Evolutionary conservation across 2,888 invertebrate genomes (phyloP).

Genomic region (Ypsolopha sequella): DNA sequence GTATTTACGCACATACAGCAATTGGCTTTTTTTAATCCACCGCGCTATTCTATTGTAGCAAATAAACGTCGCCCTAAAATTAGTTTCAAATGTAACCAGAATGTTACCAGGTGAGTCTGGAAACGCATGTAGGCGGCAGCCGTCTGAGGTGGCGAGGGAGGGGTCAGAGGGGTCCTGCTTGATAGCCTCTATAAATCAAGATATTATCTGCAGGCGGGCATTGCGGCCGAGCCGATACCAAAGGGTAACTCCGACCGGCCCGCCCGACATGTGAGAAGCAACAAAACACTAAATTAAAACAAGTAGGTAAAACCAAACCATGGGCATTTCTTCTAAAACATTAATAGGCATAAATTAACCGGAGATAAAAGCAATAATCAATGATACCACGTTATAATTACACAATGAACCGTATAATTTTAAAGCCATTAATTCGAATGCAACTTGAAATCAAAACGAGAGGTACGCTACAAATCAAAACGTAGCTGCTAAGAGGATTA

Average conservation of each 20-base stretch:
- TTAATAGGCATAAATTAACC: slow-evolving; percentile 32
- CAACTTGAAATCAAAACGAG: slow-evolving; percentile 62
- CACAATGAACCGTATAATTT: slow-evolving; percentile 55
- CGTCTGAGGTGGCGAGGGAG: slow-evolving; percentile 9
- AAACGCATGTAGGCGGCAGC: neutral
- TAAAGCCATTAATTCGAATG: slow-evolving; percentile 63
- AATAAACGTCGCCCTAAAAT: too few species aligned
- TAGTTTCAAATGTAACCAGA: neutral
- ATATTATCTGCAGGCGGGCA: slow-evolving; percentile 58
- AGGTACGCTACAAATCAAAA: slow-evolving; percentile 59
- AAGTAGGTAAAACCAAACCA: neutral
- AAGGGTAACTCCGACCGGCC: slow-evolving; percentile 44
- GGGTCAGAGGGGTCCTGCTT: slow-evolving; percentile 18
- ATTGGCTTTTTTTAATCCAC: too few species aligned
- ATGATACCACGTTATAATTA: slow-evolving; percentile 54
- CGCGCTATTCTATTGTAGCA: too few species aligned
- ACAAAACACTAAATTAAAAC: slow-evolving; percentile 8
- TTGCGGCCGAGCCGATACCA: slow-evolving; percentile 44
- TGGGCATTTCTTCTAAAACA: slow-evolving; percentile 7
- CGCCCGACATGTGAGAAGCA: slow-evolving; percentile 18
- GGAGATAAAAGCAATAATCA: slow-evolving; percentile 55
- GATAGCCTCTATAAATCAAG: slow-evolving; percentile 63
- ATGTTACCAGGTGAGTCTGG: slow-evolving; percentile 1
- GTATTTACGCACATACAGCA: too few species aligned
- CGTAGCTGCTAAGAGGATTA: slow-evolving; percentile 42